A percentile compares a stretch with the other conserved stretches of the same genome.
These are phyloP conservation scores for Artibeus jamaicensis DNA, from an alignment of 2,797 vertebrate genomes.

Conservation along the genomic window DNA sequence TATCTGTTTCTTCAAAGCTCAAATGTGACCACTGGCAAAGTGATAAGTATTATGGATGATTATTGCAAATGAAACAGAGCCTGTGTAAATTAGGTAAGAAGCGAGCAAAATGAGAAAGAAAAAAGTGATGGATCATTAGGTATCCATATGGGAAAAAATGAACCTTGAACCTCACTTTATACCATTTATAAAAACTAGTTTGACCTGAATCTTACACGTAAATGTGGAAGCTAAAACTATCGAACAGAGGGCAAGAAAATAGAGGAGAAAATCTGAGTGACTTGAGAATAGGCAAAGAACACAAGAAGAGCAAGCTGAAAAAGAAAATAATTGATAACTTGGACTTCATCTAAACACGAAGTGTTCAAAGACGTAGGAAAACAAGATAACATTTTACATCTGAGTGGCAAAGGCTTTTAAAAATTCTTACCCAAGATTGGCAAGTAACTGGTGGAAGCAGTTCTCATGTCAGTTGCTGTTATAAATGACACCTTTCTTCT, in stretches of 20 bases:
- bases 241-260: background rate
- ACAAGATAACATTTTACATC: background rate
- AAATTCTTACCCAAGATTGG: background rate
- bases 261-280: background rate
- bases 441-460: no score
- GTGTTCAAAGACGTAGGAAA: background rate
- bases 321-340: background rate
- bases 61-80: background rate
- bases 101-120: background rate
- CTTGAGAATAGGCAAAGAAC: background rate
- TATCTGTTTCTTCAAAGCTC: background rate
- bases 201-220: background rate
- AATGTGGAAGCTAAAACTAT: background rate
- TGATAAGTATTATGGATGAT: background rate
- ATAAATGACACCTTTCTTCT: background rate
- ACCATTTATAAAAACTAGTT: background rate
- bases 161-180: background rate
- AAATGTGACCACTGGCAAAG: background rate
- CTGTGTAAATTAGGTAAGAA: no score
- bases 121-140: background rate
- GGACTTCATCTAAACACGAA: background rate
- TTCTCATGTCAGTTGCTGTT: background rate
- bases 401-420: background rate
- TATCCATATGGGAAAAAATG: background rate
- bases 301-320: background rate